Evolutionary conservation across 1,140 invertebrate genomes (phyloP).

Genomic region (Kradibia gibbosae): DNA sequence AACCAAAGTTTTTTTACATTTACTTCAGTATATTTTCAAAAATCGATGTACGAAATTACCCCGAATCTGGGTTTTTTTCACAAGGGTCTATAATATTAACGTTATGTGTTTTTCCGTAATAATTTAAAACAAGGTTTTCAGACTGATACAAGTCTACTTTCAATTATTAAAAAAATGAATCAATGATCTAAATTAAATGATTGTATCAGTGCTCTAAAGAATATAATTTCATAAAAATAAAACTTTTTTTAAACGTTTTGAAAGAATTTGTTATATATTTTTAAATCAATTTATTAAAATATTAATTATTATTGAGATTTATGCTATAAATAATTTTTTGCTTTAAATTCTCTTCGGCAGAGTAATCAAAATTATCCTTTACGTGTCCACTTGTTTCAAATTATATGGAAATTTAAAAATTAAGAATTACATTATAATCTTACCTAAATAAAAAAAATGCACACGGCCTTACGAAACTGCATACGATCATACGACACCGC

Average conservation of each 20-base stretch:
- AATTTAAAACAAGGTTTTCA: slow-evolving; percentile 1
- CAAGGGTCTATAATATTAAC: slow-evolving; percentile 11
- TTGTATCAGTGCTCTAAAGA: too few relatives aligned
- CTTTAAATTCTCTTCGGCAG: too few relatives aligned
- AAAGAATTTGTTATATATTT: too few relatives aligned
- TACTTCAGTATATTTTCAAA: neutral
- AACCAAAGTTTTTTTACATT: neutral
- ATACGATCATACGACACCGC: slow-evolving; percentile 29
- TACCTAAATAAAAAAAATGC: slow-evolving; percentile 2
- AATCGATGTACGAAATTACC: slow-evolving; percentile 19
- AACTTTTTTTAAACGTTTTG: too few relatives aligned
- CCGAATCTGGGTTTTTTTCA: slow-evolving; percentile 26
- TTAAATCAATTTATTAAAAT: too few relatives aligned
- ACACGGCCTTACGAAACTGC: slow-evolving; percentile 35
- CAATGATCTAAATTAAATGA: too few relatives aligned
- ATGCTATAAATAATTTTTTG: too few relatives aligned
- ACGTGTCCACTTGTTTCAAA: neutral
- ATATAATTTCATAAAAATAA: too few relatives aligned
- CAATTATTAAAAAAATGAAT: too few relatives aligned
- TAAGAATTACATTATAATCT: slow-evolving; percentile 13
- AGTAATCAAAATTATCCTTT: too few relatives aligned
- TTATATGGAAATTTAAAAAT: slow-evolving; percentile 1
- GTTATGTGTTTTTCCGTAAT: slow-evolving; percentile 13
- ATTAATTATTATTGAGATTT: too few relatives aligned
- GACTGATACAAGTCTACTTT: too few relatives aligned